These are phyloP conservation scores for Allolobophora icterica DNA, from an alignment of 2,888 invertebrate genomes.

Conservation along the genomic window DNA sequence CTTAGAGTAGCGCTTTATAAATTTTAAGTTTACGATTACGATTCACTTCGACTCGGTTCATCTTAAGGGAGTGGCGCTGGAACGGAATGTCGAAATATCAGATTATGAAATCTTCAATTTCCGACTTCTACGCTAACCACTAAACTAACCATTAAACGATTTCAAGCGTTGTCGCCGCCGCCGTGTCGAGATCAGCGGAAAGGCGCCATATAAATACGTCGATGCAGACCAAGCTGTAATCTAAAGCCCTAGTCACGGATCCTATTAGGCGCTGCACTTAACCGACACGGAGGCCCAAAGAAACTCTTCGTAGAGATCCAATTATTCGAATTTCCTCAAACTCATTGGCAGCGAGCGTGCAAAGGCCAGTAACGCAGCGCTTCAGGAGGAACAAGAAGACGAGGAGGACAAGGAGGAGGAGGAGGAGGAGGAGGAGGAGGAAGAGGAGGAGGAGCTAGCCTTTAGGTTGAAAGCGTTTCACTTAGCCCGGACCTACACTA, in stretches of 20 bases:
- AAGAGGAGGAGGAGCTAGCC: neutral
- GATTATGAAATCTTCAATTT: neutral
- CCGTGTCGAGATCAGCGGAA: neutral
- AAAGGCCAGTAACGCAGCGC: neutral
- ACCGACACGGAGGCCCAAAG: neutral
- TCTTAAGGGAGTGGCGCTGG: no score
- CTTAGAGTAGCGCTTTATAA: no score
- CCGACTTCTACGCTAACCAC: neutral
- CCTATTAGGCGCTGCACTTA: constrained; percentile 8
- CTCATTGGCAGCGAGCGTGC: neutral
- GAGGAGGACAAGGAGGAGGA: no score
- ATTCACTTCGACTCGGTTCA: no score
- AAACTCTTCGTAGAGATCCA: neutral
- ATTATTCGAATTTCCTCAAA: neutral
- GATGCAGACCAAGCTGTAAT: neutral
- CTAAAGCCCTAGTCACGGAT: neutral
- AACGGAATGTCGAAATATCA: neutral
- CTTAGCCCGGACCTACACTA: neutral
- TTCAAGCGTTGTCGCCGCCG: neutral
- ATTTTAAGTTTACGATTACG: no score
- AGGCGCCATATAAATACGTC: neutral
- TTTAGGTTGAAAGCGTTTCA: neutral
- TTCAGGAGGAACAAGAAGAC: no score
- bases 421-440: no score
- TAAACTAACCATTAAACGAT: neutral